Evolutionary conservation across 2,888 invertebrate genomes (phyloP), one percentile per base, ranked within the genome.

Genomic region (Netelia inedita): DNA sequence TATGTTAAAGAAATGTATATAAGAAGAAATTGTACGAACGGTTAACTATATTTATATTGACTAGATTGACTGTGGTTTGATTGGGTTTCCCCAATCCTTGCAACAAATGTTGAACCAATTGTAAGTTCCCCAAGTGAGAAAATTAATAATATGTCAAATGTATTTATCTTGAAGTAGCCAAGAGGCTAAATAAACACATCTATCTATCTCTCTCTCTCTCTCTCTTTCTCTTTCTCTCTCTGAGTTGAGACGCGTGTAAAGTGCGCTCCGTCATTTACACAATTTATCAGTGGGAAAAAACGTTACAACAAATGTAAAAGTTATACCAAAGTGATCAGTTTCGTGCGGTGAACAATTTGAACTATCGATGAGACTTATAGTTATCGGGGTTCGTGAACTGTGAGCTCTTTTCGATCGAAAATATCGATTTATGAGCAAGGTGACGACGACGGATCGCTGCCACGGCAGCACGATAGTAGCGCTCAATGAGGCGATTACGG

Each of bases 1-100:
- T 66, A 73, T 80, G n/a, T 73, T 10, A 72, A 79, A 50, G 72
- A 79, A 16, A 79, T 65, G 79, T 61, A 79, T 65, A 53, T 61
- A 69, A 69, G 46, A 79, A 69, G 14, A 71, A 59, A 9, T 72
- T 43, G 61, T 71, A 65, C 71, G 79, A 53, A 53, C 53, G 11
- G 11, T 53, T 1, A 53, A 53, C n/a, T n/a, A 14, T 11, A 53
- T 53, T 53, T 53, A 14, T 2, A 5, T 53, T 5, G 53, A 53
- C 53, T 5, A 53, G 53, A 14, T 53, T 53, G 53, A 53, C 11
- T 53, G n/a, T 5, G 53, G n/a, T 53, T 53, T 53, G 2, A 5
- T 53, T 53, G 53, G 11, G 53, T 53, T 53, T 53, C 53, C 53
- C 53, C 2, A 53, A n/a, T 53, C 53, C 53, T 5, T 53, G 53